Base-by-base conservation (phyloP, 1,140 invertebrate species). In the Drosophila micromelanica region DNA sequence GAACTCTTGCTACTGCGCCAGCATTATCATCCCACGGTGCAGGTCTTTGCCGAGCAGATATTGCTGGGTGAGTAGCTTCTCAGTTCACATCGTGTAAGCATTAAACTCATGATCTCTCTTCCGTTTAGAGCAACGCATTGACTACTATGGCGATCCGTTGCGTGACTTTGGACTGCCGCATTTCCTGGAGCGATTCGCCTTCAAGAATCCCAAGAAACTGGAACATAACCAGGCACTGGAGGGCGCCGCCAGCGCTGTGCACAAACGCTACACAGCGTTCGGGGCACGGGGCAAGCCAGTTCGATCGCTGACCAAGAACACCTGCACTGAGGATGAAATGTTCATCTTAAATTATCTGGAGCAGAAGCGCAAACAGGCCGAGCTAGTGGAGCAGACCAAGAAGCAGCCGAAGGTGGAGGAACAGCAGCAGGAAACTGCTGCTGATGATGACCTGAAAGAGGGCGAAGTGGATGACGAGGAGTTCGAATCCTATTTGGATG, bases 151-250 rank as follows among this genome's bases (percentile, higher is more conserved):
- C 0, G 97, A 99, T 93, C 98, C 98, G 0, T 92, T 99, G 0
- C 94, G 97, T 86, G 98, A 99, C 93, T 98, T 99, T 86, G 96
- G 96, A 0, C 92, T 97, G 1, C 96, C 97, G 23, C 93, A 97
- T 65, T 99, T 99, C 90, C 93, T 99, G 9, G 98, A 99, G 90
- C 94, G 98, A 61, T 99, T 99, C 92, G 97, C 98, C 2, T 99
- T 98, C 86, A 97, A 98, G 92, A 99, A 99, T 93, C 98, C 98
- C 0, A 99, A 99, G 92, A 96, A 95, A 69, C 61, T 94, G 1
- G 92, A 92, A 13, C 90, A 93, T 40, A 91, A 93, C 2, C 92
- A 92, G 30, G 77, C 86, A 55, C 82, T 78, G 40, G 90, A 92
- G 11, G 64, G 62, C 1, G 40, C 69, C 32, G 56, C 42, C 73